phyloP scores from a whole-genome alignment of 2,797 vertebrate genomes.

The Perodicticus potto region DNA sequence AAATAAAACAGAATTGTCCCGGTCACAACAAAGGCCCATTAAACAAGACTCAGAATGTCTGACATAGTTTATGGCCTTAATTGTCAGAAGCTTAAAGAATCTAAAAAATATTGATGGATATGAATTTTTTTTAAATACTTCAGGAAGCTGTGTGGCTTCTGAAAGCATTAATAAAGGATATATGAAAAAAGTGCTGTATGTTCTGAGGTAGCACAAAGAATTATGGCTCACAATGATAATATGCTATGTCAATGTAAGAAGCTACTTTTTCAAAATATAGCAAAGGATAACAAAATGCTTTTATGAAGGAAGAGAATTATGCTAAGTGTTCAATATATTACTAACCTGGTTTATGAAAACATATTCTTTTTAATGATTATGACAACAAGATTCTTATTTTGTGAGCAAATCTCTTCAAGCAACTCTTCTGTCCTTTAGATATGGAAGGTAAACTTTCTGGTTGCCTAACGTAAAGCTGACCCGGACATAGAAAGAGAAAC shows the following conservation, averaged over 20 bases:
- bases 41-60: slow-evolving; percentile 25
- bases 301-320: background rate
- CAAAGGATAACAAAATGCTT: slow-evolving; percentile 5
- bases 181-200: background rate
- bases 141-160: slow-evolving; percentile 15
- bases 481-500: background rate
- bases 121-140: slow-evolving; percentile 48
- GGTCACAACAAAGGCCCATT: background rate
- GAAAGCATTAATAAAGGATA: background rate
- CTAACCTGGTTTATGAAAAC: background rate
- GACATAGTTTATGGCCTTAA: background rate
- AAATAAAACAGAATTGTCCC: background rate
- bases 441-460: background rate
- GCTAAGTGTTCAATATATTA: background rate
- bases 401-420: slow-evolving; percentile 4
- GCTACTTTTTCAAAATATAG: slow-evolving; percentile 67
- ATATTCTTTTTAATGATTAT: slow-evolving; percentile 33
- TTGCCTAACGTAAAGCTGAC: background rate
- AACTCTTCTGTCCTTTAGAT: background rate
- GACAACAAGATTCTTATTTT: slow-evolving; percentile 15
- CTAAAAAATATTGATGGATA: background rate
- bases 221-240: background rate
- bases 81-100: background rate
- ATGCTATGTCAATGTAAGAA: slow-evolving; percentile 50
- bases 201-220: background rate